These are phyloP conservation scores for Bicyclus anynana DNA, from an alignment of 1,140 invertebrate genomes.

Conservation along the genomic window DNA sequence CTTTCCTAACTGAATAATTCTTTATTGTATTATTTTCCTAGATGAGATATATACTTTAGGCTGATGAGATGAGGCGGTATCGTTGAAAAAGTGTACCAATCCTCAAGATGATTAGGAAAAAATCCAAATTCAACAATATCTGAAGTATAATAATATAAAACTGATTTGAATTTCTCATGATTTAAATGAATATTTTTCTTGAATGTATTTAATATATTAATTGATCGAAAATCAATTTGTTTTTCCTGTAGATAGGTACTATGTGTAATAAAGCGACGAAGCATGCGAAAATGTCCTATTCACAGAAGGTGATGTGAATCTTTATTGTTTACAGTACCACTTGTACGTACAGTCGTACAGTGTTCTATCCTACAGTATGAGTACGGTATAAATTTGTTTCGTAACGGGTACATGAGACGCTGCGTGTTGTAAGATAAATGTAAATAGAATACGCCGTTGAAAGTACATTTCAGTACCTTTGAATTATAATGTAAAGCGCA, in stretches of 20 bases:
- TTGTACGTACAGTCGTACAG: neutral
- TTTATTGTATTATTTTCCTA: too few relatives aligned
- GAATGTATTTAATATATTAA: too few relatives aligned
- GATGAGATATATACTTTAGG: too few relatives aligned
- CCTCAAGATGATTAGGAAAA: too few relatives aligned
- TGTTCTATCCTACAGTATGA: neutral
- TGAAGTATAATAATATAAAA: too few relatives aligned
- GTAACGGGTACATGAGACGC: conserved; percentile 5
- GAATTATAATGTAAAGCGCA: conserved; percentile 5
- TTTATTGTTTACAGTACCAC: neutral
- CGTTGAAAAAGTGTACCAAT: too few relatives aligned
- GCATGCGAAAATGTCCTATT: neutral
- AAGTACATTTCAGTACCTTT: conserved; percentile 6
- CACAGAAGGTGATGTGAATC: neutral
- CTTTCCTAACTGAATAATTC: too few relatives aligned
- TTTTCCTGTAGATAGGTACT: neutral
- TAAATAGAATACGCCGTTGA: conserved; percentile 2
- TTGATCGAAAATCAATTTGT: neutral
- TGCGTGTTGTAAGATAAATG: conserved; percentile 7
- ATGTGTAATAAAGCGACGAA: neutral
- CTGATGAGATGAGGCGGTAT: too few relatives aligned
- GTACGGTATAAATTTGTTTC: conserved; percentile 1
- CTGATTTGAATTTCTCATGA: too few relatives aligned
- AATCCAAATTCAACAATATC: too few relatives aligned
- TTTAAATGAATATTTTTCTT: too few relatives aligned